Base-by-base conservation (phyloP, 2,113 vertebrate species). In the Macheiramphus alcinus region DNA sequence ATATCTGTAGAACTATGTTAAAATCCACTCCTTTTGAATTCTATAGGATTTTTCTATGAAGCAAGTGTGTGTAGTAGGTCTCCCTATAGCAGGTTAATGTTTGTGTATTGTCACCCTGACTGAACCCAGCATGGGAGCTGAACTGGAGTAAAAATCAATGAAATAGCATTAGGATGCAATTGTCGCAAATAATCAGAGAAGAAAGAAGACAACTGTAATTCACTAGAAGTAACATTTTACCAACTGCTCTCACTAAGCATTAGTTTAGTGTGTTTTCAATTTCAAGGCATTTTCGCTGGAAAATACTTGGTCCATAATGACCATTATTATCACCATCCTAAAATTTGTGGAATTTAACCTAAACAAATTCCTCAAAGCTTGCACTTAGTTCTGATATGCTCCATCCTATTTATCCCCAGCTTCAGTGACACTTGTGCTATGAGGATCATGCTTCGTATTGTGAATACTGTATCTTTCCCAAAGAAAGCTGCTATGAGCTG, bases 201-300 rank as follows among this genome's bases (percentile, higher is more conserved):
- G 92, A 89, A 94, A 78, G 96, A 96, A 90, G 97, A 98, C 97
- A 96, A 93, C 98, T 98, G 90, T 96, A 97, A 98, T 98, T 98
- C 97, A 90, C 79, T 1, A 25, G 86, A 94, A 91, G 90, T 88
- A 92, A 94, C 89, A 80, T 96, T 98, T 98, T 95, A 96, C 96
- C 95, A 96, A 80, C 94, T 92, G 88, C 92, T 97, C 97, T 96
- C 94, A 19, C 95, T 97, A 97, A 98, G 88, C 97, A 93, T 95
- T 90, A 74, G 86, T 97, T 97, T 96, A 74, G 94, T 80, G 90
- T 59, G 42, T 90, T 95, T 97, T 97, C 98, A 96, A 91, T 97
- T 98, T 97, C 78, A 74, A n/a, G 92, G 83, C 75, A 78, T 73
- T 97, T 95, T 96, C 86, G 95, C 52, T 19, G 92, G 61, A 80